Evolutionary conservation across 2,113 vertebrate genomes (phyloP), one percentile per base, ranked within the genome.

Genomic region (Myrmecophaga tridactyla): DNA sequence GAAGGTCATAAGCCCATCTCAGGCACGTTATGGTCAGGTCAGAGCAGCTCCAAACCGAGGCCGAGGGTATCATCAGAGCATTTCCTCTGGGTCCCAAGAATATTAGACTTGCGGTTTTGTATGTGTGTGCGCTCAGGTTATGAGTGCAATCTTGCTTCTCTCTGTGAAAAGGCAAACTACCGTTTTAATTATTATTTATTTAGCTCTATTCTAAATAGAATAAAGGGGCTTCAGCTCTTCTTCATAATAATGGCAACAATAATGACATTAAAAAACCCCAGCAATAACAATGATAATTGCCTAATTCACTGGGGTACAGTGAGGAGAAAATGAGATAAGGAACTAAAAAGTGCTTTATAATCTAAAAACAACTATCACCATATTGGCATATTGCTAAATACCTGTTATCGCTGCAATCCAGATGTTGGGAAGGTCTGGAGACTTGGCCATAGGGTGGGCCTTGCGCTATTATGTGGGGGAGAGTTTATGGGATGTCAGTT

Each of bases 171-270:
- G 86, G 83, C 89, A 91, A 94, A 39, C n/a, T 13, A 36, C 88
- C 31, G 89, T 48, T 93, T 91, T 72, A 94, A 97, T 91, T 90
- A 97, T 93, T 94, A 84, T 95, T 92, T 87, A 95, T 89, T 94
- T 94, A 89, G 17, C 27, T 36, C 6, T 56, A 80, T 21, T 89
- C 60, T 65, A 69, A n/a, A n/a, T n/a, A n/a, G n/a, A n/a, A n/a
- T n/a, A n/a, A n/a, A n/a, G n/a, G 93, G 86, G 89, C 86, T 73
- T 95, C 89, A 70, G 82, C 51, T 56, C 62, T 94, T 89, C 43
- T 89, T 95, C 72, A 58, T 51, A 76, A 93, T 93, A 95, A 93
- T 82, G 89, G 76, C 67, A 46, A 20, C 58, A 83, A 91, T 48
- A 94, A 96, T 86, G 72, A 90, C 60, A 81, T 77, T n/a, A n/a